These are phyloP conservation scores for Chelonoidis abingdonii DNA, from an alignment of 2,113 vertebrate species.

Conservation along the genomic window DNA sequence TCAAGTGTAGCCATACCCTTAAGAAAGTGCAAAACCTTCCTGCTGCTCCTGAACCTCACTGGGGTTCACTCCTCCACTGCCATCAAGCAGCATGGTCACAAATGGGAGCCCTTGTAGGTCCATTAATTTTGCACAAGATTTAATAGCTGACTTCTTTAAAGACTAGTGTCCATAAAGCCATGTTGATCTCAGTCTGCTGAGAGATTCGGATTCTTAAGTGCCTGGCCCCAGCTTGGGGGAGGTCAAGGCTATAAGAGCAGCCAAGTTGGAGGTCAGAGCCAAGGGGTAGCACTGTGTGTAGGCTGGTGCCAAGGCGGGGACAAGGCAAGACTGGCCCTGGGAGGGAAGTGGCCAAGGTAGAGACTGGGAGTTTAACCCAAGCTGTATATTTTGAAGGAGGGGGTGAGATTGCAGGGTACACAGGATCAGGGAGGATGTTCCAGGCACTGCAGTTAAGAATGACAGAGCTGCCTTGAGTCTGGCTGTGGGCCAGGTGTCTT, in stretches of 20 bases:
- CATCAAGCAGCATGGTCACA: background rate
- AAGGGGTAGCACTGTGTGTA: fast-evolving
- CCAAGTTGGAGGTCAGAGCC: background rate
- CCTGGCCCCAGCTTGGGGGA: background rate
- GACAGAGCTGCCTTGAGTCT: background rate
- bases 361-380: background rate
- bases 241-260: background rate
- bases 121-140: background rate
- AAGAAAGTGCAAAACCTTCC: background rate
- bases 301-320: background rate
- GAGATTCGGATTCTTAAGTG: background rate
- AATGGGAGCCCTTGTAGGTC: background rate
- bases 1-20: no score
- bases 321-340: background rate
- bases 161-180: background rate
- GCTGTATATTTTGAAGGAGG: background rate
- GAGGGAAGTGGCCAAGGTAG: background rate
- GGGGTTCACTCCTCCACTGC: background rate
- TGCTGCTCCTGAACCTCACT: background rate
- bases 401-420: background rate
- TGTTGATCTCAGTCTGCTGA: background rate
- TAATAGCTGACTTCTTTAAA: background rate
- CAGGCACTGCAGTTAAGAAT: background rate
- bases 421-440: background rate
- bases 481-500: background rate